Conservation (phyloP, 2,888 invertebrate species). For the Cantharis rustica region DNA sequence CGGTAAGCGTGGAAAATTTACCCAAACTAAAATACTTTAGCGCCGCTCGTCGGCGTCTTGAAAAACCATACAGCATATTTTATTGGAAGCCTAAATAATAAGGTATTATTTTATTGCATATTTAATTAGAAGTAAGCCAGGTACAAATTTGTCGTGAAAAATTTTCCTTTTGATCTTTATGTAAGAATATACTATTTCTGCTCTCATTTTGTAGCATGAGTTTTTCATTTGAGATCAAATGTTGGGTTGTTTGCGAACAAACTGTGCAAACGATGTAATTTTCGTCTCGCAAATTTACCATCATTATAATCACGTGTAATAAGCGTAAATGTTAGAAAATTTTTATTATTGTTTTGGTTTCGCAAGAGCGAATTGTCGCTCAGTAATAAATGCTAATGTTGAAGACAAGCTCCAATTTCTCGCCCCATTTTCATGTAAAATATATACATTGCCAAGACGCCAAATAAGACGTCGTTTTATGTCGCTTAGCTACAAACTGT, state of each 20-base stretch:
- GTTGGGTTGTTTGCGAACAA: neutral
- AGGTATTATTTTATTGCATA: too few species aligned
- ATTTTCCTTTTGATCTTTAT: too few species aligned
- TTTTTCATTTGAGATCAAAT: neutral
- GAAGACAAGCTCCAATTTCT: conserved; percentile 43
- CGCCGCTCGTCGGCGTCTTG: too few species aligned
- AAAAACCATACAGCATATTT: too few species aligned
- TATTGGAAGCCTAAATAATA: too few species aligned
- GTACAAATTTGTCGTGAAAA: too few species aligned
- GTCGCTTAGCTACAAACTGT: conserved; percentile 39
- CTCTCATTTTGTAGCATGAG: neutral
- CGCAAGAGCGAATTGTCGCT: conserved; percentile 9
- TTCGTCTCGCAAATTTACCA: neutral
- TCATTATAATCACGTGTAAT: neutral
- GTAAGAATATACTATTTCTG: too few species aligned
- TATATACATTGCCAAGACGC: conserved; percentile 41
- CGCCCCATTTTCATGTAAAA: conserved; percentile 43
- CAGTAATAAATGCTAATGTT: conserved; percentile 33
- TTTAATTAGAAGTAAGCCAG: too few species aligned
- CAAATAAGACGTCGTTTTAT: conserved; percentile 43
- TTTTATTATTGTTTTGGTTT: conserved; percentile 18
- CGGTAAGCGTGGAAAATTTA: too few species aligned
- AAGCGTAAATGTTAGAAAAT: neutral
- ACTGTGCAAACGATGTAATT: neutral
- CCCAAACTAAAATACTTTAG: too few species aligned